Conservation (phyloP, 1,140 invertebrate genomes). For the Archivesica marissinica region DNA sequence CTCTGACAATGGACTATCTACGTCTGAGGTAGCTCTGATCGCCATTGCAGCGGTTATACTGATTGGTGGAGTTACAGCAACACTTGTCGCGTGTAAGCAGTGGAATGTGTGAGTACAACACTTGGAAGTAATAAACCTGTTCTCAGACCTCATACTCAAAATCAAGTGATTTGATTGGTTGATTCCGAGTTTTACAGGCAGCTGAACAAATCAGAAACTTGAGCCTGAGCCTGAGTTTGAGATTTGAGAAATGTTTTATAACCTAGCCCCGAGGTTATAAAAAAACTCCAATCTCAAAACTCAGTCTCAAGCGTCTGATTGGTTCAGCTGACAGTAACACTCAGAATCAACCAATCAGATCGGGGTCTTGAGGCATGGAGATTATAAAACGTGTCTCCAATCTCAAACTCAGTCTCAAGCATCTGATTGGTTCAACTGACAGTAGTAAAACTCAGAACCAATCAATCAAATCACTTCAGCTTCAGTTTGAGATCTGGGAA, state of each 20-base stretch:
- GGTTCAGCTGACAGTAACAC: too few species aligned
- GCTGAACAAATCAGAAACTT: not conserved
- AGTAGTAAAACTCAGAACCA: too few species aligned
- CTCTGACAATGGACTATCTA: not conserved
- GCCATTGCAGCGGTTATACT: slow-evolving; percentile 25
- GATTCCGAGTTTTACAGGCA: not conserved
- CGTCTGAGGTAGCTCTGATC: slow-evolving; percentile 46
- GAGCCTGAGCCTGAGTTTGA: not conserved
- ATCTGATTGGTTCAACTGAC: too few species aligned
- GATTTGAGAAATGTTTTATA: not conserved
- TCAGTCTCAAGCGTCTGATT: too few species aligned
- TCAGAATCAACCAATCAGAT: too few species aligned
- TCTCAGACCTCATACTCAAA: not conserved
- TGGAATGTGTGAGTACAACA: slow-evolving; percentile 32
- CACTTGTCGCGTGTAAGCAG: slow-evolving; percentile 22
- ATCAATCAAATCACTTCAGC: too few species aligned
- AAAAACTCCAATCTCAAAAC: not conserved
- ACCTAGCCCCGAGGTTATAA: not conserved
- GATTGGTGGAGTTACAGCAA: slow-evolving; percentile 7
- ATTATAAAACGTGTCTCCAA: too few species aligned
- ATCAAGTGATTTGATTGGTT: not conserved
- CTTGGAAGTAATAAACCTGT: not conserved
- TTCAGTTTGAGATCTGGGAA: too few species aligned
- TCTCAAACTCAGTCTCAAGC: too few species aligned
- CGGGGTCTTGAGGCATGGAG: too few species aligned